Percentiles rank a stretch among this genome's conserved stretches.
Evolutionary conservation across 2,888 invertebrate species (phyloP).

Genomic region (Lydus trimaculatus): DNA sequence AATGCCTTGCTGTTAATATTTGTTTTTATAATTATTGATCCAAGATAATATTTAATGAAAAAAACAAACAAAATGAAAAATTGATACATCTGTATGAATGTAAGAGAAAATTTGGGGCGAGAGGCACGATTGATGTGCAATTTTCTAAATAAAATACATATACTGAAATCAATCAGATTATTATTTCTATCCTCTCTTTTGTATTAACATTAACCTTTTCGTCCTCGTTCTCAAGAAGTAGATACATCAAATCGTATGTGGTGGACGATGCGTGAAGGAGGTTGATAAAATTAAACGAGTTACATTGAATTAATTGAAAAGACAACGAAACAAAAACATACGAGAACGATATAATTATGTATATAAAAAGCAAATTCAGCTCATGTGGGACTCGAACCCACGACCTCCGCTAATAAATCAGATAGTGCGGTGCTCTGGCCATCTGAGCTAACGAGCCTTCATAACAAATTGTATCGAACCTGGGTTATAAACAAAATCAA

Average conservation of each 20-base stretch:
- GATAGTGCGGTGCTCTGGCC: conserved; percentile 72
- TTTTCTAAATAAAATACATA: conserved; percentile 47
- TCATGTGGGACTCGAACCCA: conserved; percentile 78
- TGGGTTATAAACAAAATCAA: too few relatives aligned
- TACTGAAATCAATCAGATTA: too few relatives aligned
- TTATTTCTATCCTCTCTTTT: too few relatives aligned
- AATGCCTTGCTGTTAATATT: conserved; percentile 47
- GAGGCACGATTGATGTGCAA: conserved; percentile 48
- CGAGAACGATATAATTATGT: too few relatives aligned
- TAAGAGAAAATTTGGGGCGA: conserved; percentile 40
- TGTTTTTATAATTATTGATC: conserved; percentile 32
- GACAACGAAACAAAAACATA: too few relatives aligned
- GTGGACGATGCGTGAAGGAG: too few relatives aligned
- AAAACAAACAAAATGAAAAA: conserved; percentile 16
- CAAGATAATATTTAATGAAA: conserved; percentile 38
- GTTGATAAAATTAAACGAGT: neutral
- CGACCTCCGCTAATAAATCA: conserved; percentile 71
- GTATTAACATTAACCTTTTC: too few relatives aligned
- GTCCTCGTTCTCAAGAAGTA: too few relatives aligned
- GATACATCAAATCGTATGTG: too few relatives aligned
- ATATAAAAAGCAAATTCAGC: too few relatives aligned
- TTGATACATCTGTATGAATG: conserved; percentile 42
- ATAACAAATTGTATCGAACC: neutral
- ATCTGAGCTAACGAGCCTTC: conserved; percentile 76
- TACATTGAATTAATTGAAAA: neutral